A percentile compares a stretch with the other conserved stretches of the same genome.
Evolutionary conservation across 2,888 invertebrate genomes (phyloP).

Genomic region (Dynastes hyllus): DNA sequence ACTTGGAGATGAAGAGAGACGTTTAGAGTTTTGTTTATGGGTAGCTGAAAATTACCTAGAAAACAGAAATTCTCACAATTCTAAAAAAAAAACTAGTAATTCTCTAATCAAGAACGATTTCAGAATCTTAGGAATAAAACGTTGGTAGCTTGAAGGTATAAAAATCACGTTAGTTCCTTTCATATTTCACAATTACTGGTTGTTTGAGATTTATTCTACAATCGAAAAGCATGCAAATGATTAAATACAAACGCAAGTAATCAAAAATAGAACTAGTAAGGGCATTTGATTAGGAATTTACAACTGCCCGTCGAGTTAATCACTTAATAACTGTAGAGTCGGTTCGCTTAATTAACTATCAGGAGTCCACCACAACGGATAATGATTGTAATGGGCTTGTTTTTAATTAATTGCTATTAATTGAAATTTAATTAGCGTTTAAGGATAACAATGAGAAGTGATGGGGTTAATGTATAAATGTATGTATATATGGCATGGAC

Average conservation of each 20-base stretch:
- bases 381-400: conserved; percentile 16
- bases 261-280: conserved; percentile 1
- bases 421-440: conserved; percentile 13
- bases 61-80: no score
- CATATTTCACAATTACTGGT: no score
- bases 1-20: no score
- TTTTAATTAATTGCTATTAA: conserved; percentile 7
- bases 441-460: conserved; percentile 1
- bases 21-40: no score
- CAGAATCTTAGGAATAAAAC: no score
- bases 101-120: no score
- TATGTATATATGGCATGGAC: neutral
- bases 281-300: conserved; percentile 7
- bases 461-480: neutral
- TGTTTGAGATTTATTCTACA: no score
- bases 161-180: no score
- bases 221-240: no score
- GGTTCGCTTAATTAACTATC: conserved; percentile 6
- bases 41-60: no score
- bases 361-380: conserved; percentile 17
- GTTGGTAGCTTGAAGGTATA: no score
- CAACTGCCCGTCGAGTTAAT: conserved; percentile 1
- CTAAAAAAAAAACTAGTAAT: no score
- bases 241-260: neutral
- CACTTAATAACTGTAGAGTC: conserved; percentile 12